Base-by-base conservation (phyloP, 2,113 vertebrate species). In the Murina feae region DNA sequence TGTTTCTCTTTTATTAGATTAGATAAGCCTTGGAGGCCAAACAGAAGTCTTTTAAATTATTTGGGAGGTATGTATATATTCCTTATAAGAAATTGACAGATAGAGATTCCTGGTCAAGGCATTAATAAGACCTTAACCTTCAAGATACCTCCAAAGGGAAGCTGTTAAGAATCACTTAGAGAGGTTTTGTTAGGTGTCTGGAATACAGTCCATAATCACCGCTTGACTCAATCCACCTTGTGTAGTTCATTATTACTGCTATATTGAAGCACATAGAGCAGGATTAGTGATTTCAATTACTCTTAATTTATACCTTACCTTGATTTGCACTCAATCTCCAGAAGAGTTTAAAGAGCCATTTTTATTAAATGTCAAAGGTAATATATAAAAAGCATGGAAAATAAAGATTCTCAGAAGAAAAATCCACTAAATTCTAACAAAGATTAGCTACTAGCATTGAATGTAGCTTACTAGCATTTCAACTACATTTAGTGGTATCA, bases 161-260 rank as follows among this genome's bases (percentile, higher is more conserved):
- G 49, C 14, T 89, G 9, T 58, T 58, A 85, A 91, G 82, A 58
- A 81, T 78, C 80, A 85, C 74, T 76, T 44, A 69, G 44, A 93
- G 42, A 82, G 12, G 51, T 76, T 91, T 93, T 83, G 17, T 76
- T 81, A 84, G 60, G 79, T 95, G 65, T 72, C 85, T 82, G 51
- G 74, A 96, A 94, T 91, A 93, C 95, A 96, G 75, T 69, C 63
- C 74, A 86, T 49, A 93, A 72, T 93, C 91, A 96, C 35, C 37
- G n/a, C 49, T 95, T 93, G 55, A 92, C 18, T 92, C 44, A 93
- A 72, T 89, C 58, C 23, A 92, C 75, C 39, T 47, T 87, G 13
- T 74, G 65, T 79, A 47, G 92, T 92, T 90, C 76, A 91, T 92
- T 90, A 84, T 81, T 90, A 86, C 39, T 47, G 42, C 90, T 92